Conservation (phyloP, 2,888 invertebrate species). For the Agrochola macilenta region DNA sequence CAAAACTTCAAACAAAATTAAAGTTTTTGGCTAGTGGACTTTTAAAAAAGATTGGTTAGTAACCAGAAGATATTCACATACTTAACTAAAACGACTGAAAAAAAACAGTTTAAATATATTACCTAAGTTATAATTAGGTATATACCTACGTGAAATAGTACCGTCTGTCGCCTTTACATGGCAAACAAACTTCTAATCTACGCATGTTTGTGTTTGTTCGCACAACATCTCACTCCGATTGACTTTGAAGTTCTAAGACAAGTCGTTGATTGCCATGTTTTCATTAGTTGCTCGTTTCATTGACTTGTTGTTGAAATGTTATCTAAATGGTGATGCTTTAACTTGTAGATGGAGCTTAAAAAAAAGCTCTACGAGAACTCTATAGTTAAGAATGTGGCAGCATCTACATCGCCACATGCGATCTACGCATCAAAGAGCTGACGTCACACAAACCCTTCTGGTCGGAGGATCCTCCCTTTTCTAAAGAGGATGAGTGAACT, state of each 20-base stretch:
- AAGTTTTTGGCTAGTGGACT: background rate
- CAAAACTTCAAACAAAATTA: background rate
- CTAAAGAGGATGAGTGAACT: no score
- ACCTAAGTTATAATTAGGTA: background rate
- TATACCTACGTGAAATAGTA: background rate
- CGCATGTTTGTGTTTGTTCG: constrained; percentile 65
- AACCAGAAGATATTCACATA: background rate
- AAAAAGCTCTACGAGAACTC: background rate
- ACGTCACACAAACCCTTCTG: no score
- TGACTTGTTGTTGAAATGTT: constrained; percentile 38
- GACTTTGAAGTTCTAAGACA: constrained; percentile 68
- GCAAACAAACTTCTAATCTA: constrained; percentile 67
- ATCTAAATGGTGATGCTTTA: background rate
- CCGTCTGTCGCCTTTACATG: background rate
- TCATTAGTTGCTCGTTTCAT: constrained; percentile 60
- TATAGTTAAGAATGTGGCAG: background rate
- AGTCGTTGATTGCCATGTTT: constrained; percentile 65
- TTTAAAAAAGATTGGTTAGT: background rate
- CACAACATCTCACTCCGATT: constrained; percentile 62
- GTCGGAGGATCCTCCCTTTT: no score
- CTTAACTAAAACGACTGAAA: background rate
- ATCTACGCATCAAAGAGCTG: no score
- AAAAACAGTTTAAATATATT: background rate
- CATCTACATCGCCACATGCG: no score
- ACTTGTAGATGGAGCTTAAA: background rate